Base-by-base conservation (phyloP, 2,797 vertebrate species). In the Argentina silus region DNA sequence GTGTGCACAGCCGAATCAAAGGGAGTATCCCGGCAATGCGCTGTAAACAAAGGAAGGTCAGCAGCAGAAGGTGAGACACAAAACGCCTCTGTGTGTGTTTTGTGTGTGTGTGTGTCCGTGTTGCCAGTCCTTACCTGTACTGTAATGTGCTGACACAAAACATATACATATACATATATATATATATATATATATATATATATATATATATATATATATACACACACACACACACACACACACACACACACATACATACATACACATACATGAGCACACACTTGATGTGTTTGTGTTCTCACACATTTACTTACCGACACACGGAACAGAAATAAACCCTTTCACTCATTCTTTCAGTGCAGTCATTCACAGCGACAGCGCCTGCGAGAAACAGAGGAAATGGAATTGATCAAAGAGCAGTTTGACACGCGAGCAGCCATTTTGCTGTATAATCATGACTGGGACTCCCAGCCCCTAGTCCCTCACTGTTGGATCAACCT, bases 41-140 rank as follows among this genome's bases (percentile, higher is more conserved):
- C 93, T 94, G 93, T 95, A 96, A 97, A 96, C 95, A 96, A 95
- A 96, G 91, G 93, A 94, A 95, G 93, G 94, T 95, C 92, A 93
- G 94, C 88, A 88, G 90, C 91, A 92, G 90, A 95, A 94, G 95
- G 90, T 91, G 91, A 92, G 90, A 92, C 88, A 90, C 88, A 90
- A 86, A 91, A 90, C 85, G 84, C 83, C 84, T 89, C 80, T 77
- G 76, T 89, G 84, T 84, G 72, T 79, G 76, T 81, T 85, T 5
- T 80, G 23, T 47, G 11, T 50, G 23, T 63, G 56, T 80, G 23
- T 47, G 11, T 50, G 23, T 63, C 44, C 21, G 6, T 59, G 66
- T 65, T 10, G 77, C 69, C 78, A 45, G 69, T 64, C 79, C 74
- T 78, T 83, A 70, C 77, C 57, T 69, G 63, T 17, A 50, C 53